Conservation (phyloP, 2,888 invertebrate species). For the Synergus gifuensis region DNA sequence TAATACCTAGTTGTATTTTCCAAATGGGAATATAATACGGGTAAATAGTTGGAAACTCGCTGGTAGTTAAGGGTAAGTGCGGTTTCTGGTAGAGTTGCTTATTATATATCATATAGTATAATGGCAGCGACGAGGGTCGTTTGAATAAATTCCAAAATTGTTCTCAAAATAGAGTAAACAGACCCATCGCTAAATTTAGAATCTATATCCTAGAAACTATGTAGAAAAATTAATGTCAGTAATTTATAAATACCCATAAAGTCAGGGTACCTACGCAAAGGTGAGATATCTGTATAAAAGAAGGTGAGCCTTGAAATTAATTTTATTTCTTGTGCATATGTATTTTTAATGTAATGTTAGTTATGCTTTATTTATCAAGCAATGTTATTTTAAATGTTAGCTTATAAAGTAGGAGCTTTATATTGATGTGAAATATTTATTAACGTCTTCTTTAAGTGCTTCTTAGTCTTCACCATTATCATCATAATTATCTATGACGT, state of each 20-base stretch:
- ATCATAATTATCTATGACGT: neutral
- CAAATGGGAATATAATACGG: neutral
- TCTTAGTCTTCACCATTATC: neutral
- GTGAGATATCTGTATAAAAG: neutral
- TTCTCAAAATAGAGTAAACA: neutral
- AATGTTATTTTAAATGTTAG: neutral
- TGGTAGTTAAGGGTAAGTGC: conserved; percentile 9
- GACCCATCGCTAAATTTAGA: neutral
- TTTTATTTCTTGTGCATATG: neutral
- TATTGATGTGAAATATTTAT: neutral
- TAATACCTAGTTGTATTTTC: neutral
- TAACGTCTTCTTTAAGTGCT: neutral
- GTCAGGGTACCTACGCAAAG: neutral
- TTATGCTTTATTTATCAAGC: neutral
- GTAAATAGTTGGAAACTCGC: conserved; percentile 15
- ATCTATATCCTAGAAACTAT: too few species aligned
- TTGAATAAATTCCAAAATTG: neutral
- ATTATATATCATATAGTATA: conserved; percentile 4
- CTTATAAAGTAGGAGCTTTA: neutral
- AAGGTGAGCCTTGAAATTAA: conserved; percentile 1
- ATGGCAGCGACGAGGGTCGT: neutral
- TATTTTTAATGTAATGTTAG: neutral
- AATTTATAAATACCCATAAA: too few species aligned
- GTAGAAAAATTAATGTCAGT: too few species aligned
- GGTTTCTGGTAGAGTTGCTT: neutral